Evolutionary conservation across 2,797 vertebrate genomes (phyloP).

Genomic region (Myotis planiceps): DNA sequence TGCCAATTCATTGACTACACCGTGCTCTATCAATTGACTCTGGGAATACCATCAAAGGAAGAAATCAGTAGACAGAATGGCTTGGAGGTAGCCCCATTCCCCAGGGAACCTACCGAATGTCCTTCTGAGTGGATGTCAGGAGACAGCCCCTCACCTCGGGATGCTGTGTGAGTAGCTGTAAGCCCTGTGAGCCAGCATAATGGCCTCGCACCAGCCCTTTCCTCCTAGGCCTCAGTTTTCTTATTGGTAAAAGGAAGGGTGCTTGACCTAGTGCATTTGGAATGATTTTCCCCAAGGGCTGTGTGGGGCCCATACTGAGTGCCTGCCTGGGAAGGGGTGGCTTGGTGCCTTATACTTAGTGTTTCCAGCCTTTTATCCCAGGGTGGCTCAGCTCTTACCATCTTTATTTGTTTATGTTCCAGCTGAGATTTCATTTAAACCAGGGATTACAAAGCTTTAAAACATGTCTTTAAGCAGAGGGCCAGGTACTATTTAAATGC

Average conservation of each 20-base stretch:
- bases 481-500: background rate
- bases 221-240: background rate
- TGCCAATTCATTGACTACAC: background rate
- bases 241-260: background rate
- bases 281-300: background rate
- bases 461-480: background rate
- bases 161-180: background rate
- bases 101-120: background rate
- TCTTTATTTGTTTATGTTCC: constrained; percentile 25
- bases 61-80: background rate
- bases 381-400: background rate
- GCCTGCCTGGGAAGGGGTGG: background rate
- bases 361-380: background rate
- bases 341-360: background rate
- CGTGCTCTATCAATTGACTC: background rate
- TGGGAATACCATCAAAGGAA: background rate
- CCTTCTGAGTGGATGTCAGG: background rate
- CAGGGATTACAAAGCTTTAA: background rate
- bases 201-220: background rate
- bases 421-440: background rate
- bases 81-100: background rate
- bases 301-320: background rate
- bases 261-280: background rate
- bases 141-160: background rate
- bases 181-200: background rate